Base-by-base conservation (phyloP, 2,888 invertebrate genomes). In the Synergus itoensis region DNA sequence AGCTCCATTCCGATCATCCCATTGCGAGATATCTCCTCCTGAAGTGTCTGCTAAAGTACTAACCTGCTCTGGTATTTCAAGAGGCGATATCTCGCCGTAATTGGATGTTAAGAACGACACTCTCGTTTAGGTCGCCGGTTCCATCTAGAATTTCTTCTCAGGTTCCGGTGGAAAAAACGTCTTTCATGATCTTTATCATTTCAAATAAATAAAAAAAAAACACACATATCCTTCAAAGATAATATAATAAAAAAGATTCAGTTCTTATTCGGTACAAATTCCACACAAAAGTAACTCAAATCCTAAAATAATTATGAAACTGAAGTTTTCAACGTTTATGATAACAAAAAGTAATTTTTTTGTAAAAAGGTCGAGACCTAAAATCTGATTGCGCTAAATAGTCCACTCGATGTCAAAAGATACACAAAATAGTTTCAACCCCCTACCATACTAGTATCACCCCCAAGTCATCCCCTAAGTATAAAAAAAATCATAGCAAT, bases 1-100 rank as follows among this genome's bases (percentile, higher is more conserved):
- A 67, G 67, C 45, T 67, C 67, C 45, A 67, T 69, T 69, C 67
- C 14, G 45, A 69, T 69, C 45, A 69, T 69, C 45, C 67, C 67
- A 45, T 69, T 45, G 67, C 45, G 67, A 69, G 67, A 69, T 48
- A 69, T 69, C 67, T 45, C 43, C 43, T 14, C 21, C 67, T 69
- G 28, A 69, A 69, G 67, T 45, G 67, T 69, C 67, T 69, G 67
- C 67, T 69, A 69, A 69, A 69, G 67, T 69, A 69, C 67, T 69
- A 69, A 28, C 67, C 67, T 48, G 67, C 43, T 69, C 67, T 69
- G 67, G 67, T 67, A 67, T 67, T 67, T 67, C 67, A 67, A 67
- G 67, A 67, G 67, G 67, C 67, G 67, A 67, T 67, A 67, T 67
- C 67, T 67, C 67, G 67, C 67, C 45, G 45, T 69, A 69, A 69